Percentiles rank a stretch among this genome's conserved stretches.
Conservation (phyloP, 2,888 invertebrate genomes). For the Diachrysia chrysitis region DNA sequence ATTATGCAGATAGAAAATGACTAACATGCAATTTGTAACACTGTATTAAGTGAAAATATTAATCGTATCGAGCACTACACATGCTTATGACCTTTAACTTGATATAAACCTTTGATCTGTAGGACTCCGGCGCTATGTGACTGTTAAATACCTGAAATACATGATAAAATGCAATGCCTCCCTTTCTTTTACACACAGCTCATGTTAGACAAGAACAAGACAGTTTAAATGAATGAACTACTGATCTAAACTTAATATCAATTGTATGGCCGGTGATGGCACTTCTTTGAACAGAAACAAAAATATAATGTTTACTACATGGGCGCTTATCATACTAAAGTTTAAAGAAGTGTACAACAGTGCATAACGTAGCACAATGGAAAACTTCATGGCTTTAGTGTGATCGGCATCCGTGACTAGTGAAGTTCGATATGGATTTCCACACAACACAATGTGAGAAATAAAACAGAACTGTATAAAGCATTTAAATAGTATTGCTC, state of each 20-base stretch:
- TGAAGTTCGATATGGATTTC: slow-evolving; percentile 40
- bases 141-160: slow-evolving; percentile 97
- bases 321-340: slow-evolving; percentile 35
- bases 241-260: slow-evolving; percentile 30
- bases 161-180: slow-evolving; percentile 86
- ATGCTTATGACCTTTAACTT: slow-evolving; percentile 87
- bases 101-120: slow-evolving; percentile 96
- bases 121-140: slow-evolving; percentile 97
- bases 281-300: slow-evolving; percentile 35
- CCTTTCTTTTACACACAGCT: slow-evolving; percentile 67
- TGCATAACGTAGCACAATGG: slow-evolving; percentile 11
- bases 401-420: slow-evolving; percentile 44
- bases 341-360: slow-evolving; percentile 9
- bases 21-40: slow-evolving; percentile 78
- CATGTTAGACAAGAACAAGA: slow-evolving; percentile 57
- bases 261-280: slow-evolving; percentile 42
- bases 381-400: slow-evolving; percentile 36
- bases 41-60: slow-evolving; percentile 68
- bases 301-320: slow-evolving; percentile 31
- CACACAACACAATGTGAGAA: slow-evolving; percentile 44
- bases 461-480: slow-evolving; percentile 22
- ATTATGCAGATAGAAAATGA: slow-evolving; percentile 63
- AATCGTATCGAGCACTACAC: slow-evolving; percentile 80
- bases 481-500: not conserved
- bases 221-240: slow-evolving; percentile 51